Percentiles rank a stretch among this genome's conserved stretches.
phyloP scores from a whole-genome alignment of 1,140 invertebrate species.

The Ruditapes philippinarum region DNA sequence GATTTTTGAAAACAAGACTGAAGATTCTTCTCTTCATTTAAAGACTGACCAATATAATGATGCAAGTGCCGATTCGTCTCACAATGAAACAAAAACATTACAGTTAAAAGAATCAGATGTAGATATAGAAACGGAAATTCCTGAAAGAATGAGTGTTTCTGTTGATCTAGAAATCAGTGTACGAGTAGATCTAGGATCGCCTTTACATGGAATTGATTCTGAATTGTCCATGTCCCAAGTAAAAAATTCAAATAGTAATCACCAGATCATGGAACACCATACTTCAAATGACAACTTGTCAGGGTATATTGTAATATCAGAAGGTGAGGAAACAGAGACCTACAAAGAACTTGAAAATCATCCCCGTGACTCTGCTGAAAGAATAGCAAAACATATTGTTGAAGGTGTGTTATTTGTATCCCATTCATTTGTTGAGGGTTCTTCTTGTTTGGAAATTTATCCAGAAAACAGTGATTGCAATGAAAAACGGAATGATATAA shows the following conservation, averaged over 20 bases:
- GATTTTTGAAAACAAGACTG: too few relatives aligned
- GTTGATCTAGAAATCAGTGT: conserved; percentile 40
- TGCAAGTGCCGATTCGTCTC: too few relatives aligned
- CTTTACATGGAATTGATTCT: not conserved
- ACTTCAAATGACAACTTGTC: not conserved
- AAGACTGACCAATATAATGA: too few relatives aligned
- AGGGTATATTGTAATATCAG: not conserved
- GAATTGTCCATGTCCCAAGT: not conserved
- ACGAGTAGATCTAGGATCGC: not conserved
- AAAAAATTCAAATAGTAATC: not conserved
- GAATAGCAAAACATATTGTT: conserved; percentile 32
- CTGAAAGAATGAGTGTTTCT: conserved; percentile 6
- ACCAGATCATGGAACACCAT: not conserved
- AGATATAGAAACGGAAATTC: too few relatives aligned
- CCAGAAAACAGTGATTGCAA: too few relatives aligned
- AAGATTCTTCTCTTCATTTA: too few relatives aligned
- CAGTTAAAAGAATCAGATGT: too few relatives aligned
- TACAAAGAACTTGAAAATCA: not conserved
- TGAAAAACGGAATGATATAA: too few relatives aligned
- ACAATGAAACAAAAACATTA: too few relatives aligned
- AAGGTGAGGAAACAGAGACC: not conserved
- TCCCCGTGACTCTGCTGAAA: not conserved
- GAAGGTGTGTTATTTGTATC: not conserved
- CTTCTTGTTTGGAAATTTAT: too few relatives aligned
- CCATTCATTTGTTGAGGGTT: too few relatives aligned